Evolutionary conservation across 2,113 vertebrate genomes (phyloP).

Genomic region (Silurus asotus): DNA sequence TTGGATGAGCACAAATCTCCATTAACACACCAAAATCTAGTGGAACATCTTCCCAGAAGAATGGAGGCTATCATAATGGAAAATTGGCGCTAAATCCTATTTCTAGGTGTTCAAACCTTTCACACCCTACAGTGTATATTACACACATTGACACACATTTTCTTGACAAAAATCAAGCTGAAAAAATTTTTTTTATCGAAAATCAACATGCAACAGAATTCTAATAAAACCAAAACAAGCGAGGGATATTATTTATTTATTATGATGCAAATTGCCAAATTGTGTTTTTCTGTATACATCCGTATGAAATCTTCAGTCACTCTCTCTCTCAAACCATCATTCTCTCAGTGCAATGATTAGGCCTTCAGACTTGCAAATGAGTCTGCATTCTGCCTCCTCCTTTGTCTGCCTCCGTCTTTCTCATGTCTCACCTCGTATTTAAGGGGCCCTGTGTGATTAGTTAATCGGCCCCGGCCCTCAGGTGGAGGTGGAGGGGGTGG

Average conservation of each 20-base stretch:
- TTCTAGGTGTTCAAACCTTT: no score
- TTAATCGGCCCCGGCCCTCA: slow-evolving; percentile 90
- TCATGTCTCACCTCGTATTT: slow-evolving; percentile 68
- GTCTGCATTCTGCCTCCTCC: slow-evolving; percentile 7
- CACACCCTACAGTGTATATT: neutral
- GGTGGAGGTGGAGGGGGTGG: slow-evolving; percentile 73
- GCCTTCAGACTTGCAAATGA: slow-evolving; percentile 27
- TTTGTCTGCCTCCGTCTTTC: slow-evolving; percentile 65
- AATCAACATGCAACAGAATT: neutral
- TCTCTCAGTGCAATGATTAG: slow-evolving; percentile 20
- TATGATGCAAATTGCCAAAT: slow-evolving; percentile 4
- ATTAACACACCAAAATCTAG: no score
- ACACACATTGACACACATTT: no score
- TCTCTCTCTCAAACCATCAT: neutral
- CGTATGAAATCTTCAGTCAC: neutral
- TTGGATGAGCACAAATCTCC: no score
- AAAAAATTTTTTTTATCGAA: no score
- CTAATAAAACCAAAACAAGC: neutral
- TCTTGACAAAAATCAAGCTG: neutral
- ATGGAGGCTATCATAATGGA: no score
- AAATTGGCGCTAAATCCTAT: no score
- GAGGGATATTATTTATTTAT: neutral
- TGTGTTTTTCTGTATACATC: neutral
- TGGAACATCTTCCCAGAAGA: no score
- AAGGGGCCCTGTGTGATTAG: slow-evolving; percentile 78